Conservation (phyloP, 2,113 vertebrate genomes). For the Sturnus vulgaris region DNA sequence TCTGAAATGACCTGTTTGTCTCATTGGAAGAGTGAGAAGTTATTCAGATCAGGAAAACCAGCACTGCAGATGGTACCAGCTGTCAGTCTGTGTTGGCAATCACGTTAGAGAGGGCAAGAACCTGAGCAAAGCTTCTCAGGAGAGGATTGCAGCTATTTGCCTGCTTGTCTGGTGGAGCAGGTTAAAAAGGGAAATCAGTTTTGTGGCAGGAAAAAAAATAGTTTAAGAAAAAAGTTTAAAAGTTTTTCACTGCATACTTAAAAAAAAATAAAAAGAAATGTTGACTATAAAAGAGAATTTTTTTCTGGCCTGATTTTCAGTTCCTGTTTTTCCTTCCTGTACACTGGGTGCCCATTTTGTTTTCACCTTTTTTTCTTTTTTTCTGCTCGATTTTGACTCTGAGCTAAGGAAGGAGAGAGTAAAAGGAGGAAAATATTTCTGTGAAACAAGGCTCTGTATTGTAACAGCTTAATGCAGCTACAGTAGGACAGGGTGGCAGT, state of each 20-base stretch:
- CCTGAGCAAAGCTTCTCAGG: not conserved
- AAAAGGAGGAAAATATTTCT: not conserved
- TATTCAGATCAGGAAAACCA: not conserved
- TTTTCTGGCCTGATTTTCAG: not conserved
- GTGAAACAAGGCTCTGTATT: not conserved
- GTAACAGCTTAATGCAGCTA: not conserved
- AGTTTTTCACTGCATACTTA: not conserved
- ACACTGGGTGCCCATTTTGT: accelerated
- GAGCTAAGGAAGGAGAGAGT: not conserved
- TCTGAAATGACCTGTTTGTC: conserved; percentile 40
- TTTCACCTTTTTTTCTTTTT: not conserved
- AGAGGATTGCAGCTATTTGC: not conserved
- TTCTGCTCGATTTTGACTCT: not conserved
- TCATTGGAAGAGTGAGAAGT: conserved; percentile 1
- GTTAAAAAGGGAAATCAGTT: not conserved
- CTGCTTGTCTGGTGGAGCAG: not conserved
- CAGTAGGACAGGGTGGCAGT: accelerated
- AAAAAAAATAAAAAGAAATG: not conserved
- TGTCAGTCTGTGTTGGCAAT: conserved; percentile 48
- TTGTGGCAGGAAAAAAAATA: not conserved
- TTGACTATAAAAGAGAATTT: not conserved
- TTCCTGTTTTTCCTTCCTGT: not conserved
- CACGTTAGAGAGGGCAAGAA: conserved; percentile 37
- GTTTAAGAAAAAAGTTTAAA: not conserved
- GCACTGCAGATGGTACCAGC: conserved; percentile 41